Conservation (phyloP, 2,888 invertebrate genomes). For the Hypsopygia costalis region DNA sequence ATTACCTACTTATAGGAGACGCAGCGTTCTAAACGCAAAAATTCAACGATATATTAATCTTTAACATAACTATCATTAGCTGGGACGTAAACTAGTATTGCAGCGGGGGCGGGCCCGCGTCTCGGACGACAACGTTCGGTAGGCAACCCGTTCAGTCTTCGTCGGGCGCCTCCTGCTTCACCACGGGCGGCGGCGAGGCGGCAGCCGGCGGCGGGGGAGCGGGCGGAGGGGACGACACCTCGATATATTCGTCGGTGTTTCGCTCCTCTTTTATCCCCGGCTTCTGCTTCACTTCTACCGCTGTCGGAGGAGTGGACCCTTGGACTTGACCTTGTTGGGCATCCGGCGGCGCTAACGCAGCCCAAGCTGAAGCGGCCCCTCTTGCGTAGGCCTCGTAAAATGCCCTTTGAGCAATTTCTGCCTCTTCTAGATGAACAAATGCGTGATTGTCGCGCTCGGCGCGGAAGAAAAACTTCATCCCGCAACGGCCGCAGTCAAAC, state of each 20-base stretch:
- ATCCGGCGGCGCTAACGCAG: slow-evolving; percentile 59
- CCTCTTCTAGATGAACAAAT: slow-evolving; percentile 79
- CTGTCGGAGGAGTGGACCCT: slow-evolving; percentile 14
- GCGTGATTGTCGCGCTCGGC: slow-evolving; percentile 95
- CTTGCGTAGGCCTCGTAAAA: slow-evolving; percentile 72
- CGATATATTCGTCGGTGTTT: slow-evolving; percentile 69
- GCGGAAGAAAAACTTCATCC: slow-evolving; percentile 93
- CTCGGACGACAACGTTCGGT: slow-evolving; percentile 59
- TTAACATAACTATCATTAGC: slow-evolving; percentile 50
- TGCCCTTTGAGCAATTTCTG: slow-evolving; percentile 69
- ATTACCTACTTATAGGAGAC: slow-evolving; percentile 46
- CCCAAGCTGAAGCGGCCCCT: slow-evolving; percentile 69
- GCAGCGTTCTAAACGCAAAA: slow-evolving; percentile 74
- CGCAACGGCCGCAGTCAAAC: slow-evolving; percentile 92
- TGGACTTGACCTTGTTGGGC: slow-evolving; percentile 13
- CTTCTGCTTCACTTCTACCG: slow-evolving; percentile 55
- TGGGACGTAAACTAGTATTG: slow-evolving; percentile 79
- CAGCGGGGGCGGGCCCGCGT: slow-evolving; percentile 62
- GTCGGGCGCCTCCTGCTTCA: slow-evolving; percentile 67
- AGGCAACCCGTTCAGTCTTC: slow-evolving; percentile 47
- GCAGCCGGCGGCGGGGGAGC: slow-evolving; percentile 34
- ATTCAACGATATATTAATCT: slow-evolving; percentile 56
- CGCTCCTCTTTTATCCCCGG: slow-evolving; percentile 71
- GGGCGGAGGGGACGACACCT: slow-evolving; percentile 67
- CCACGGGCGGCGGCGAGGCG: slow-evolving; percentile 34